Evolutionary conservation across 1,140 invertebrate species (phyloP).

Genomic region (Rhysida immarginata): DNA sequence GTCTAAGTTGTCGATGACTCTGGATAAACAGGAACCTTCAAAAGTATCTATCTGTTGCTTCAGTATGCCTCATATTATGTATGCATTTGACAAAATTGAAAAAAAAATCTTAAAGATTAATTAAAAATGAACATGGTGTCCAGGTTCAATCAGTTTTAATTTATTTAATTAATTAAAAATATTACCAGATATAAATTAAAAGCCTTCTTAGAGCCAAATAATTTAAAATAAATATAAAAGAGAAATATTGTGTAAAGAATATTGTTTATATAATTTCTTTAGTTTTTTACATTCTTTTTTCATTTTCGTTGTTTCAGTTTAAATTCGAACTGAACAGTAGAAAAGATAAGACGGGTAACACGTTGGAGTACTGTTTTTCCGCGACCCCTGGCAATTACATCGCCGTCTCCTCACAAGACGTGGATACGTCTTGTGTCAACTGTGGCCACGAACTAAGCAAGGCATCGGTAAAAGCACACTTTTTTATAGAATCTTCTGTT

Average conservation of each 20-base stretch:
- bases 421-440: conserved; percentile 16
- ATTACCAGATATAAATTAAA: neutral
- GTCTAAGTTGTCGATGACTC: no score
- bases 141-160: no score
- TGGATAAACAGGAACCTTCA: no score
- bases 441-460: conserved; percentile 15
- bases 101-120: no score
- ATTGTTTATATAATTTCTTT: no score
- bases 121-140: no score
- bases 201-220: neutral
- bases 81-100: no score
- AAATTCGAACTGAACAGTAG: conserved; percentile 16
- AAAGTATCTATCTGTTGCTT: no score
- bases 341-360: conserved; percentile 18
- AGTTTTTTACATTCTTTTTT: no score
- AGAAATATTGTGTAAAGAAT: no score
- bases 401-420: conserved; percentile 16
- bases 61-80: no score
- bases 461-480: neutral
- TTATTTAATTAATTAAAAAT: neutral
- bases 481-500: neutral
- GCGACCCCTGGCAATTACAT: conserved; percentile 14
- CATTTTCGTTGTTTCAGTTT: no score
- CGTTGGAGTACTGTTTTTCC: conserved; percentile 14
- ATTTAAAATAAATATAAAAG: neutral